Percentiles rank a stretch among this genome's conserved stretches.
Conservation (phyloP, 2,113 vertebrate genomes). For the Takifugu bimaculatus region DNA sequence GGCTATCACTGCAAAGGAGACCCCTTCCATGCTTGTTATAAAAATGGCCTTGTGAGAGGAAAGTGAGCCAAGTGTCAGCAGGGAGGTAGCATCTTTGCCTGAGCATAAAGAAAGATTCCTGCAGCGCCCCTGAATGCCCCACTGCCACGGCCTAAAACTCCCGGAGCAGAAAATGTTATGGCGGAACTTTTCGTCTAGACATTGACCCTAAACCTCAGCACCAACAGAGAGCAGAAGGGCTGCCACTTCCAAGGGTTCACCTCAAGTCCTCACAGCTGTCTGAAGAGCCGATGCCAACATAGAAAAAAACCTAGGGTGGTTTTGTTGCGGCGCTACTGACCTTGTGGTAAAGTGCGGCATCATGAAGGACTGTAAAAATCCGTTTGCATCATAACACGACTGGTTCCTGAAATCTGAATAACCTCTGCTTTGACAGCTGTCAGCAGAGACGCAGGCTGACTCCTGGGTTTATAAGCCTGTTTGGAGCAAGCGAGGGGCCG, state of each 20-base stretch:
- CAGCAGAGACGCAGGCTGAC: slow-evolving; percentile 5
- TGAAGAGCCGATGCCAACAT: no score
- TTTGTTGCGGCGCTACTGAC: no score
- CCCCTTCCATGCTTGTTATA: no score
- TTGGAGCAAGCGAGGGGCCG: slow-evolving; percentile 7
- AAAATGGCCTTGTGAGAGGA: no score
- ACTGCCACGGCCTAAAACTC: neutral
- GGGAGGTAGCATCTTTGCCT: no score
- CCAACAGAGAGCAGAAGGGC: neutral
- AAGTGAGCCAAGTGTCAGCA: no score
- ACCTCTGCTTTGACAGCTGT: slow-evolving; percentile 5
- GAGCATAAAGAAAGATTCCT: neutral
- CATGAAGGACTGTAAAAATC: neutral
- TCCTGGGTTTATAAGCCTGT: neutral
- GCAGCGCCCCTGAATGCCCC: neutral
- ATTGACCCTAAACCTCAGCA: neutral
- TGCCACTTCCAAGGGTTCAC: neutral
- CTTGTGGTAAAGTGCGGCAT: neutral
- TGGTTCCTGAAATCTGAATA: neutral
- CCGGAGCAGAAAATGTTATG: neutral
- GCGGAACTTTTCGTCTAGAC: neutral
- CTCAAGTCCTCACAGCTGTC: neutral
- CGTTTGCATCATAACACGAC: neutral
- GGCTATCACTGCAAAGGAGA: no score
- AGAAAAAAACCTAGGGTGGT: no score